phyloP scores from a whole-genome alignment of 2,113 vertebrate species.

The Macrotus californicus region DNA sequence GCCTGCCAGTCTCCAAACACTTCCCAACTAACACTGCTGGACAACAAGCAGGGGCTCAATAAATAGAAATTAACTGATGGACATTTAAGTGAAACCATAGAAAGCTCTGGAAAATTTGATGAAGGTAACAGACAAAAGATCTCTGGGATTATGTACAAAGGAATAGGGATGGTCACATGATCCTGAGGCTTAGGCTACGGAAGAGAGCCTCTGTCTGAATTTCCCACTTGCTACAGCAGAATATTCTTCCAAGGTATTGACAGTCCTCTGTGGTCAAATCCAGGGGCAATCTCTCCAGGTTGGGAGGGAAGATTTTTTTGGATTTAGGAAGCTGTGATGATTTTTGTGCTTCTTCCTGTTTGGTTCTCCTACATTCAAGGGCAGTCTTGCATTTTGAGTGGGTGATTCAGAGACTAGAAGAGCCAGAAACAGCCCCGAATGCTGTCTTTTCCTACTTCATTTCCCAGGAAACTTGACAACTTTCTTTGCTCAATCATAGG shows the following conservation, averaged over 20 bases:
- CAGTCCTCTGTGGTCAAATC: neutral
- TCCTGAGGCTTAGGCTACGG: neutral
- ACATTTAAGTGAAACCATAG: conserved; percentile 7
- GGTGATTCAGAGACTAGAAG: neutral
- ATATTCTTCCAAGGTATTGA: neutral
- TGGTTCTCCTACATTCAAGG: neutral
- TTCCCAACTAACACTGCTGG: neutral
- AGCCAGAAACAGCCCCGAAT: neutral
- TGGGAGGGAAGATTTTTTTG: neutral
- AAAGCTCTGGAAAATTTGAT: neutral
- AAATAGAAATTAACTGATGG: neutral
- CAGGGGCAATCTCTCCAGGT: neutral
- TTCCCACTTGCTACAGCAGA: neutral
- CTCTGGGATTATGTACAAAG: conserved; percentile 31
- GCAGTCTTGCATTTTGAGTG: neutral
- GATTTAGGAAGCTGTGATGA: neutral
- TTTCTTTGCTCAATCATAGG: neutral
- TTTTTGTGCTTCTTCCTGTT: neutral
- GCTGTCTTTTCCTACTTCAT: neutral
- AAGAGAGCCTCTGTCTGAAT: neutral
- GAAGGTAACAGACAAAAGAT: neutral
- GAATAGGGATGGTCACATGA: neutral
- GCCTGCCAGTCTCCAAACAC: neutral
- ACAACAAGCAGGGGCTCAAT: neutral
- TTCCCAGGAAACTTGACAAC: conserved; percentile 18